A percentile compares a stretch with the other conserved stretches of the same genome.
These are phyloP conservation scores for Anguilla pacifica DNA, from an alignment of 2,797 vertebrate species.

Conservation along the genomic window DNA sequence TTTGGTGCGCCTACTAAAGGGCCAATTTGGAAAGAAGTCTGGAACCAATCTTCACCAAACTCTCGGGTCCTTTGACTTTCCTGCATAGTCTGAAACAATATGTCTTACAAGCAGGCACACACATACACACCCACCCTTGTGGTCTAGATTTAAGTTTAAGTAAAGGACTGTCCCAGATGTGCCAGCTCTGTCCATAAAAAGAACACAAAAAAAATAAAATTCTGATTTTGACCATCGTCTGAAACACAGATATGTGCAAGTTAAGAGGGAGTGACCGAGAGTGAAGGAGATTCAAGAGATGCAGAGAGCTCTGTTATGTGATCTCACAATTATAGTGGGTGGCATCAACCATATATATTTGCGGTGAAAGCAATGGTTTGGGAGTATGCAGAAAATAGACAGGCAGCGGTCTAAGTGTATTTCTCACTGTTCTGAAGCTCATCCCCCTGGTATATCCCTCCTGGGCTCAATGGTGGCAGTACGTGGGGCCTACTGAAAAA, in stretches of 20 bases:
- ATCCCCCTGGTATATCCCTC: neutral
- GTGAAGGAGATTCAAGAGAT: conserved; percentile 43
- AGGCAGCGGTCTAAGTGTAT: neutral
- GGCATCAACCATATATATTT: conserved; percentile 32
- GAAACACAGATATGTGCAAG: conserved; percentile 37
- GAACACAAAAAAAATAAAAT: conserved; percentile 31
- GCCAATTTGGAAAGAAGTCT: conserved; percentile 45
- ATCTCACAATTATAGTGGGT: conserved; percentile 45
- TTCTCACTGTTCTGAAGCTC: neutral
- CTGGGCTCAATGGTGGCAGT: conserved; percentile 2
- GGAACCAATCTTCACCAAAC: conserved; percentile 56
- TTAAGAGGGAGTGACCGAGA: conserved; percentile 30
- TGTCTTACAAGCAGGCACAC: conserved; percentile 4
- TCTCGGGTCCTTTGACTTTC: conserved; percentile 9
- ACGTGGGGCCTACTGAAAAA: conserved; percentile 11
- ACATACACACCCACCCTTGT: conserved; percentile 8
- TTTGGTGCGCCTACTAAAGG: conserved; percentile 23
- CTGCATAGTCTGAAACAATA: conserved; percentile 36
- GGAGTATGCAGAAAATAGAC: conserved; percentile 34
- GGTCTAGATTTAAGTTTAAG: conserved; percentile 5
- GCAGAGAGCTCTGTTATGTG: conserved; percentile 42
- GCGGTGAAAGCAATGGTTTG: conserved; percentile 26
- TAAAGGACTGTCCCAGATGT: conserved; percentile 31
- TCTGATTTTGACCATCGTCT: conserved; percentile 15
- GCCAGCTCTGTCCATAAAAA: conserved; percentile 35